Base-by-base conservation (phyloP, 2,113 vertebrate species). In the Megaleporinus macrocephalus region DNA sequence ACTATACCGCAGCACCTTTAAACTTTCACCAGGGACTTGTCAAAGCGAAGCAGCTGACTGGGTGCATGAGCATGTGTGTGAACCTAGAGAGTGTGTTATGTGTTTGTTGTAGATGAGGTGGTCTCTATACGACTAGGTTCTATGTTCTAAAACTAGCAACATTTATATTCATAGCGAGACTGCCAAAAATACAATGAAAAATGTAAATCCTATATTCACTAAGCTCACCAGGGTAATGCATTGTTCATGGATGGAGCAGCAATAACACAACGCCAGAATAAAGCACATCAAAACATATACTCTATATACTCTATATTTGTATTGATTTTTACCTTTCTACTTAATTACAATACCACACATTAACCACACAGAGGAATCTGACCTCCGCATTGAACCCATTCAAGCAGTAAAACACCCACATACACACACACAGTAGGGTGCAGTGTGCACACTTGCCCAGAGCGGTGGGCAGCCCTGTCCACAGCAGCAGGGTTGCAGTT, bases 121-220 rank as follows among this genome's bases (percentile, higher is more conserved):
- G 36, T 33, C 47, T 55, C 47, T 59, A 70, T 26, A 71, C 68
- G 14, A 79, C n/a, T 3, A 6, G 29, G 5, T 44, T 55, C 41
- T 55, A 12, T 13, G 51, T 73, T 72, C 4, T 70, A 24, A 44
- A 73, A 66, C 15, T 10, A 57, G 26, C 65, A 55, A 27, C n/a
- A 83, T 79, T 68, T 53, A 70, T 84, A 76, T 76, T 79, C 41
- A 80, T 75, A 27, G n/a, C 22, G 49, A 63, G 20, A 80, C 74
- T 72, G 55, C 13, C 66, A 26, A 77, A 84, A 70, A 76, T 61
- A 71, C 4, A 26, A 70, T 26, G 24, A 73, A 47, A 75, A 27
- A 61, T 76, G 73, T 33, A 68, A 81, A 81, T 55, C 44, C 73
- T 41, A 79, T 6, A 41, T 5, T 55, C n/a, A 26, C 27, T 61